These are phyloP conservation scores for Palaemon carinicauda DNA, from an alignment of 1,140 invertebrate genomes.

Conservation along the genomic window DNA sequence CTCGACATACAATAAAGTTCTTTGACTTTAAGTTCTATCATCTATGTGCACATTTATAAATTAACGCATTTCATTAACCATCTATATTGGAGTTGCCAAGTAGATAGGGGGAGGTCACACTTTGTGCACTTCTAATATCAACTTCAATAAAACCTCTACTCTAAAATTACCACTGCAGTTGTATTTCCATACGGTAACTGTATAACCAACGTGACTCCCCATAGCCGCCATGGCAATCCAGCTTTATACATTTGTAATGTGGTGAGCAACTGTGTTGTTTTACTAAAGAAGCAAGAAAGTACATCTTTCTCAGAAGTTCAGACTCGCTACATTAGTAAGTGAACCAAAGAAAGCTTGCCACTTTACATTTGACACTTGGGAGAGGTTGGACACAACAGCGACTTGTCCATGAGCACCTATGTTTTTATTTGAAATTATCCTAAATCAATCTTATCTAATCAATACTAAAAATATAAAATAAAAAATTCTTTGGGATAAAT, in stretches of 20 bases:
- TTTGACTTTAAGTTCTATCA: not conserved
- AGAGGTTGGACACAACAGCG: conserved; percentile 47
- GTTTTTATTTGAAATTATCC: conserved; percentile 4
- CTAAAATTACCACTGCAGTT: not conserved
- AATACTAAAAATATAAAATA: conserved; percentile 11
- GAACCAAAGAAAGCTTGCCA: conserved; percentile 7
- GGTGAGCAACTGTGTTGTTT: not conserved
- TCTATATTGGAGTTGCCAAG: conserved; percentile 51
- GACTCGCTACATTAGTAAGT: not conserved
- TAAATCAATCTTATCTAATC: conserved; percentile 13
- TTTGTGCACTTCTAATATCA: conserved; percentile 16
- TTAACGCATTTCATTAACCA: conserved; percentile 39
- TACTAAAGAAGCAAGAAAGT: not conserved
- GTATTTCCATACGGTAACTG: not conserved
- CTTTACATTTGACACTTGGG: conserved; percentile 50
- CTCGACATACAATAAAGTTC: not conserved
- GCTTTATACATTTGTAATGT: conserved; percentile 51
- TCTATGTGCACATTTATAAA: conserved; percentile 48
- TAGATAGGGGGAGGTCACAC: conserved; percentile 59
- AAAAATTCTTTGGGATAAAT: conserved; percentile 42
- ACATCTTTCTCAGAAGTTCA: not conserved
- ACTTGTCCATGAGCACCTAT: conserved; percentile 43
- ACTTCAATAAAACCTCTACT: conserved; percentile 27
- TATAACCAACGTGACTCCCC: conserved; percentile 52
- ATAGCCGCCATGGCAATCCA: conserved; percentile 59